These are phyloP conservation scores for Tromatobia lineatoria DNA, from an alignment of 2,888 invertebrate species.

Conservation along the genomic window DNA sequence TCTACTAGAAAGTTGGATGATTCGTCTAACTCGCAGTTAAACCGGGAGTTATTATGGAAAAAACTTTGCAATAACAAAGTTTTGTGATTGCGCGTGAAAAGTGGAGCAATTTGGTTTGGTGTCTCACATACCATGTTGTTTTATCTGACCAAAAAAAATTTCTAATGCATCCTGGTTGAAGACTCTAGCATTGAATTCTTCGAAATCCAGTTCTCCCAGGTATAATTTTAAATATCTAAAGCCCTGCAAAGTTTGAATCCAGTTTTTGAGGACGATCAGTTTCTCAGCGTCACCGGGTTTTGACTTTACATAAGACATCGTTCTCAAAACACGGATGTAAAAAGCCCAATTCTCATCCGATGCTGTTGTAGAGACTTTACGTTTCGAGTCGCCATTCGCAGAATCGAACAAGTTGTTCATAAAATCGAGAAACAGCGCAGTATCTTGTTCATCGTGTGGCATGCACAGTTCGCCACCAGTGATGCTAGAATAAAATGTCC, in stretches of 20 bases:
- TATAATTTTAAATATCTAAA: conserved; percentile 23
- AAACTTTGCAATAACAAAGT: conserved; percentile 9
- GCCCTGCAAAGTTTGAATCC: conserved; percentile 5
- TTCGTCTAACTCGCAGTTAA: conserved; percentile 24
- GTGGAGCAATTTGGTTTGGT: conserved; percentile 5
- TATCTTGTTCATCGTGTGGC: conserved; percentile 35
- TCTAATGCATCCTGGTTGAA: conserved; percentile 30
- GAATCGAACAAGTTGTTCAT: conserved; percentile 43
- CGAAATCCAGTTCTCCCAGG: conserved; percentile 20
- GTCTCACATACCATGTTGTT: conserved; percentile 24
- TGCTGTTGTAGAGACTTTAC: conserved; percentile 13
- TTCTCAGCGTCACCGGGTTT: conserved; percentile 22
- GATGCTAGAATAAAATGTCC: too few species aligned
- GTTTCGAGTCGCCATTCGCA: conserved; percentile 7
- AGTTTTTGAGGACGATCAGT: conserved; percentile 16
- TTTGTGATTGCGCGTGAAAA: conserved; percentile 16
- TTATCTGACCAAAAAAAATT: conserved; percentile 23
- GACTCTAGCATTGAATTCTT: conserved; percentile 1
- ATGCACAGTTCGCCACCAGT: conserved; percentile 20
- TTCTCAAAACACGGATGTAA: conserved; percentile 11
- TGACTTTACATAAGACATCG: not conserved
- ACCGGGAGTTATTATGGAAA: not conserved
- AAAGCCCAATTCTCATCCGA: conserved; percentile 23
- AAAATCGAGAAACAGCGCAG: conserved; percentile 19
- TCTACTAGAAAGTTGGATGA: conserved; percentile 12